Evolutionary conservation across 2,113 vertebrate genomes (phyloP).

Genomic region (Orthonyx spaldingii): DNA sequence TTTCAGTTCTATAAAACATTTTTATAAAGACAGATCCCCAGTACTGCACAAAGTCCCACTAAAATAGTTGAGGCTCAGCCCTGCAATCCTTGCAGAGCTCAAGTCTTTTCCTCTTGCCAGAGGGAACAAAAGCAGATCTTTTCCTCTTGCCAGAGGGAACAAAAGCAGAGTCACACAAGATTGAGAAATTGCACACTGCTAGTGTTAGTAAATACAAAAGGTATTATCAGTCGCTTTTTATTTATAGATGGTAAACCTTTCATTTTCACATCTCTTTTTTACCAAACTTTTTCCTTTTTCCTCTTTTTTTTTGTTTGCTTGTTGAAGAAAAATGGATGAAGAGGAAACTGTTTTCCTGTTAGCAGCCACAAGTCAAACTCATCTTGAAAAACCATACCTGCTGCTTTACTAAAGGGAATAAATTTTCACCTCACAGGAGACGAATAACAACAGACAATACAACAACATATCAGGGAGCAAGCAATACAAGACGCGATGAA

Average conservation of each 20-base stretch:
- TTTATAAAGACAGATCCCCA: not conserved
- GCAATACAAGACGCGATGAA: not conserved
- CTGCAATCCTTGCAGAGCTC: not conserved
- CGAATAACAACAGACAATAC: not conserved
- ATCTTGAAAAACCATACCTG: not conserved
- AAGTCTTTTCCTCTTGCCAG: not conserved
- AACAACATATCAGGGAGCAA: not conserved
- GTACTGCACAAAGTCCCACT: not conserved
- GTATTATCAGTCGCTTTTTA: not conserved
- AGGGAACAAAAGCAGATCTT: not conserved
- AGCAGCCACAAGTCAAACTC: not conserved
- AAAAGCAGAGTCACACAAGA: not conserved
- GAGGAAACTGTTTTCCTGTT: not conserved
- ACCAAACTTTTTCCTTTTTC: not conserved
- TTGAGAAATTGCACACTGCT: not conserved
- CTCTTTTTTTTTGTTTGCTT: too few species aligned
- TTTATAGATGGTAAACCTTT: not conserved
- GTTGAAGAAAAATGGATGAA: not conserved
- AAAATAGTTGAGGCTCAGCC: not conserved
- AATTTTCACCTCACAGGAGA: not conserved
- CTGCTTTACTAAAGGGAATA: not conserved
- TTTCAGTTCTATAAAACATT: not conserved
- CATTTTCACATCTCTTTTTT: not conserved
- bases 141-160: not conserved
- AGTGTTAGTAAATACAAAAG: not conserved